Evolutionary conservation across 1,140 invertebrate species (phyloP), one percentile per base, ranked within the genome.

Genomic region (Brachionus rotundiformis): DNA sequence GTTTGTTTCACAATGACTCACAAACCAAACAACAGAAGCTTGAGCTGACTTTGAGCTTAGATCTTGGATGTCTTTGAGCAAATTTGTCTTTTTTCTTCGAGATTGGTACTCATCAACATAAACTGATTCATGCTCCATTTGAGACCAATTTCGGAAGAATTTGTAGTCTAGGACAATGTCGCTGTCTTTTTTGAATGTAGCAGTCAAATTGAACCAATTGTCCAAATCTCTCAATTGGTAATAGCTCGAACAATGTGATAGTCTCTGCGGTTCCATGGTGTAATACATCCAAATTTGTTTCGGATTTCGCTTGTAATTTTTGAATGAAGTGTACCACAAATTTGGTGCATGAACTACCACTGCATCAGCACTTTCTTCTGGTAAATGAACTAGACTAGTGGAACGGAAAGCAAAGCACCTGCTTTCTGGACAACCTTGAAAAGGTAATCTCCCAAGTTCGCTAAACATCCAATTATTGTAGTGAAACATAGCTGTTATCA

Each of bases 1-100:
- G 13, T 83, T 83, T 0, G 91, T 88, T 1, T 85, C 3, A 83
- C 92, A 93, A 83, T 92, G 90, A 65, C 90, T 91, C 1, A 92
- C 90, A 82, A 92, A 90, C 91, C 91, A 92, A 0, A 90, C 90
- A 0, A 90, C 90, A 44, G 36, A 54, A 33, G 39, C 19, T 23
- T 77, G 16, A 25, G 16, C 27, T n/a, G 75, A 41, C 19, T 77
- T 77, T 49, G n/a, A 49, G 31, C 31, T 77, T n/a, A 29, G 31
- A 33, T 75, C n/a, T 54, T 47, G 27, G 16, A 33, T 16, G 36
- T 27, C n/a, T 77, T 29, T 5, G 27, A 29, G 23, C 13, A 47
- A 44, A 23, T 29, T 29, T 77, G 11, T 13, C 8, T 5, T 36
- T 49, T 27, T n/a, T 1, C 19, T 49, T 11, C 29, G 29, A 36